Base-by-base conservation (phyloP, 2,113 vertebrate genomes). In the Salvelinus alpinus region DNA sequence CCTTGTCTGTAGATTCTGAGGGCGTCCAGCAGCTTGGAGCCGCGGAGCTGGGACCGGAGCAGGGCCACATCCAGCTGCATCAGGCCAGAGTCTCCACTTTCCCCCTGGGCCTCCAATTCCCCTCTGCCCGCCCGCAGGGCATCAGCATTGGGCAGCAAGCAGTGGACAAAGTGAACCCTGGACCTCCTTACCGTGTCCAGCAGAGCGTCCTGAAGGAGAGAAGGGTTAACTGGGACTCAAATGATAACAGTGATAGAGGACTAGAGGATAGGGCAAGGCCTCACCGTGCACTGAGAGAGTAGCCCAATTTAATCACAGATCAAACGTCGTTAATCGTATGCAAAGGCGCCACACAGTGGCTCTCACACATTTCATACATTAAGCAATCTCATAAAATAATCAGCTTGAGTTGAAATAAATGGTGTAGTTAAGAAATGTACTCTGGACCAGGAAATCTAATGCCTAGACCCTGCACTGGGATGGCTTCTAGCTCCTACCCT, bases 1-100 rank as follows among this genome's bases (percentile, higher is more conserved):
- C 96, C 96, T 96, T 99, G 98, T 77, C 98, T 95, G 89, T 98
- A 96, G 94, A 99, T 95, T 85, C 95, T 94, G 12, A 99, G 93
- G 75, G 97, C 94, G 0, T 98, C 96, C 0, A 99, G 94, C 75
- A 99, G 93, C 78, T 95, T 96, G 82, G 95, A 97, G 78, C 97
- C 98, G 0, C 96, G 94, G 72, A 99, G 93, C 91, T 99, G 98
- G 29, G 97, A 94, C 0, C 97, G 95, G 74, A 99, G 95, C 67
- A 99, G 89, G 16, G 95, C 91, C 62, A 96, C 94, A 0, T 99
- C 96, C 8, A 99, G 91, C 86, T 97, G 96, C 93, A 97, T 95
- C 71, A 97, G 93, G 78, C 95, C 93, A 0, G 94, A 88, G 85
- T 97, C 97, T 0, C 95, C 95, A 80, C 90, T 91, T 84, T 98